Conservation (phyloP, 2,888 invertebrate species). For the Mycalesis mineus region DNA sequence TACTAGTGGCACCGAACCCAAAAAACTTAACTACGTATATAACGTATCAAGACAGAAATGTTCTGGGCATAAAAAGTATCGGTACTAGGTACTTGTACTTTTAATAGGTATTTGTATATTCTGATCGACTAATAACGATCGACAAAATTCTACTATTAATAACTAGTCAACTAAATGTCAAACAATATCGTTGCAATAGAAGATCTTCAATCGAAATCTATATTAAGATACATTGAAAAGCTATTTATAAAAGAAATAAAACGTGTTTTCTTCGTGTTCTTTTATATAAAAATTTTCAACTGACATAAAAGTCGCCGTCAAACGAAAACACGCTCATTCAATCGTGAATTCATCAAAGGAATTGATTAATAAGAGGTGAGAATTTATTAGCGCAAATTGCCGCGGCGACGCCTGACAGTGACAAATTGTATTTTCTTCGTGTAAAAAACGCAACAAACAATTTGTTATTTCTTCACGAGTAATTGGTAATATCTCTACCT, state of each 20-base stretch:
- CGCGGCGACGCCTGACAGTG: conserved; percentile 19
- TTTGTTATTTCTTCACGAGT: neutral
- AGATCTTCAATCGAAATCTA: no score
- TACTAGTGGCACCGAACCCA: no score
- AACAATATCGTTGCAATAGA: no score
- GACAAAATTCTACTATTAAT: no score
- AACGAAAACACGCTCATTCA: conserved; percentile 27
- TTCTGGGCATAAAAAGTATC: no score
- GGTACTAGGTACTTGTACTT: no score
- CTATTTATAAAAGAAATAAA: neutral
- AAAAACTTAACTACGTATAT: no score
- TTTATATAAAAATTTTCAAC: conserved; percentile 18
- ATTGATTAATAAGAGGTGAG: conserved; percentile 33
- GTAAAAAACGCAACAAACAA: neutral
- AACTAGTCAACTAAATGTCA: no score
- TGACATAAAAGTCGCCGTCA: conserved; percentile 4
- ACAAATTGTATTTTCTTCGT: conserved; percentile 24
- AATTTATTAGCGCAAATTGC: conserved; percentile 26
- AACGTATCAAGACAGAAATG: no score
- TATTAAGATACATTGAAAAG: no score
- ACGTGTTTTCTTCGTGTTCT: neutral
- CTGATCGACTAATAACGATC: no score
- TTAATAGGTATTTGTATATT: no score
- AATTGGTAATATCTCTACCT: neutral
- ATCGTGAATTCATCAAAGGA: conserved; percentile 31